phyloP scores from a whole-genome alignment of 2,113 vertebrate genomes.

The Lamprologus sp. region DNA sequence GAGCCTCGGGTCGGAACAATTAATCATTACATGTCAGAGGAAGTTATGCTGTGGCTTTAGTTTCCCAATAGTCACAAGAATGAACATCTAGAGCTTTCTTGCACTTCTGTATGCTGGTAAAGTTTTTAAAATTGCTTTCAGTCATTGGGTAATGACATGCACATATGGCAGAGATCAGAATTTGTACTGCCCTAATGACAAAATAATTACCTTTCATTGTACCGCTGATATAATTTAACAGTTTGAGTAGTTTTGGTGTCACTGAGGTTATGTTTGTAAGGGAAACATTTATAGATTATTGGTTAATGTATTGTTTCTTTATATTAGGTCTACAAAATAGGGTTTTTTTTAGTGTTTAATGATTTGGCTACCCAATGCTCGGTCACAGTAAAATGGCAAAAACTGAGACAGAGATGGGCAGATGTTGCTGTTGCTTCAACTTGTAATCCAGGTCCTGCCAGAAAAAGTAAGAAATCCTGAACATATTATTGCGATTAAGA shows the following conservation, averaged over 20 bases:
- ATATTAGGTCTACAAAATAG: background rate
- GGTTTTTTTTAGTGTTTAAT: background rate
- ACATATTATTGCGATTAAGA: background rate
- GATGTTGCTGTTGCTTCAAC: background rate
- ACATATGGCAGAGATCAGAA: slow-evolving; percentile 18
- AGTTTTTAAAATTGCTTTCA: background rate
- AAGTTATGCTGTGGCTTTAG: background rate
- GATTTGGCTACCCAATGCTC: background rate
- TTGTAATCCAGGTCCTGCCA: background rate
- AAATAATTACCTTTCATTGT: background rate
- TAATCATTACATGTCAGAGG: background rate
- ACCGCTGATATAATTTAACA: background rate
- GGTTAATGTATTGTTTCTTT: background rate
- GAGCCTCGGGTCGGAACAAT: slow-evolving; percentile 10
- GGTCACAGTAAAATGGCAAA: background rate
- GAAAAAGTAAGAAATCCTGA: background rate
- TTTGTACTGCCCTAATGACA: background rate
- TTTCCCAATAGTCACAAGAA: background rate
- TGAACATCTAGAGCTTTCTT: background rate
- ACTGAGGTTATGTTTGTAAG: background rate
- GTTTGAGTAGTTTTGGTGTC: background rate
- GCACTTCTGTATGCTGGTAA: background rate
- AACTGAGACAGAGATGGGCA: background rate
- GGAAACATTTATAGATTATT: background rate
- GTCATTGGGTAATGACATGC: background rate